Base-by-base conservation (phyloP, 2,888 invertebrate species). In the Pheosia gnoma region DNA sequence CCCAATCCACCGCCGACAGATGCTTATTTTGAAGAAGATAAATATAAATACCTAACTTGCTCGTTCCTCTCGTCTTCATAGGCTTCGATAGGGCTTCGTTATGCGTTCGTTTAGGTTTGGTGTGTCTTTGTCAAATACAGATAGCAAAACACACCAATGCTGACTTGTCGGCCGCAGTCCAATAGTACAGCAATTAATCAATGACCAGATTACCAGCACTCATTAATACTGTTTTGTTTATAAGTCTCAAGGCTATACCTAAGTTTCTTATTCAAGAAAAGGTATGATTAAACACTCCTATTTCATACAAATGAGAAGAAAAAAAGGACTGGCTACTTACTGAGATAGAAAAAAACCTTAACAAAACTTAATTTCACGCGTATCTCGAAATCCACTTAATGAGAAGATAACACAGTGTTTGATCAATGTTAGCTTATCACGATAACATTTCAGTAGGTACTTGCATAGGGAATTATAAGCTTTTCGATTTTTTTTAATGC, bases 151-250 rank as follows among this genome's bases (percentile, higher is more conserved):
- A 75, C 68, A 71, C 77, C 82, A 83, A 86, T 85, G 84, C 80
- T 82, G 77, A 80, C 75, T 74, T 74, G 76, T 84, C 84, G 80
- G 83, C 82, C 76, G 74, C 72, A 81, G 72, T 82, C 88, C 83
- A 86, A 83, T 81, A 81, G 71, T 71, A 72, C 61, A 58, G 60
- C 64, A 67, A 67, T 71, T 57, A 68, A 72, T 67, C 69, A 71
- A 66, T 59, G 57, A 69, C 64, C 63, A 60, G 70, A 71, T 75
- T 69, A 71, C 72, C 68, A 72, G 70, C 77, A 67, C 62, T 65
- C 59, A 67, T 61, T 64, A n/a, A 5, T 47, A 5, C 4, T 47
- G 11, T 47, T 4, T 43, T 4, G 9, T 43, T 8, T 43, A 41
- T 41, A 25, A 25, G 25, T 0, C 25, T 25, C 25, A 25, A 25